These are phyloP conservation scores for Myiagra hebetior DNA, from an alignment of 2,113 vertebrate genomes.

Conservation along the genomic window DNA sequence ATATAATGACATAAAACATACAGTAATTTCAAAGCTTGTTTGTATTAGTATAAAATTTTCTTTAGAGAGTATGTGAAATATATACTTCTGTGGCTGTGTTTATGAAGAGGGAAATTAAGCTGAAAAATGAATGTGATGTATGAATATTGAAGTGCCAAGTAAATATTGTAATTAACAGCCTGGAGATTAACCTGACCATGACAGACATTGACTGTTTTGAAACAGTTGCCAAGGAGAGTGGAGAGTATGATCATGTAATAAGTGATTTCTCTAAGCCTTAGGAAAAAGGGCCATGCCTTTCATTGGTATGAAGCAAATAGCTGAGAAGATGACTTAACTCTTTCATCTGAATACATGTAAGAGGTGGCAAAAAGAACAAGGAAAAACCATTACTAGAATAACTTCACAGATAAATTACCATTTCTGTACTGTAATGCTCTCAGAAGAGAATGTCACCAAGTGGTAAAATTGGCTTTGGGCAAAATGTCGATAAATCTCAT, in stretches of 20 bases:
- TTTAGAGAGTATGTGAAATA: neutral
- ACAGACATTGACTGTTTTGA: constrained; percentile 1
- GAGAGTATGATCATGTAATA: neutral
- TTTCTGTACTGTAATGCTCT: neutral
- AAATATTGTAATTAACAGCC: neutral
- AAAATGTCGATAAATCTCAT: neutral
- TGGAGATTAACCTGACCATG: neutral
- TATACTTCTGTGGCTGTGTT: neutral
- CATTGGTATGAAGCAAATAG: constrained; percentile 11
- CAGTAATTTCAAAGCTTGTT: neutral
- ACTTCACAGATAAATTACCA: neutral
- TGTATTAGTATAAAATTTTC: neutral
- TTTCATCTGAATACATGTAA: neutral
- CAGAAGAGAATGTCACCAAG: neutral
- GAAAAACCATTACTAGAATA: neutral
- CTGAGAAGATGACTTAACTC: neutral
- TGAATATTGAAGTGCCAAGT: neutral
- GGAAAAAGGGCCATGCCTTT: neutral
- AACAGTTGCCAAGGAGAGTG: constrained; percentile 9
- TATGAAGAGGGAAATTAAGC: neutral
- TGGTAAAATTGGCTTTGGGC: neutral
- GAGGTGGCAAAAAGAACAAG: neutral
- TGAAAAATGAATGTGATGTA: neutral
- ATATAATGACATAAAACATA: neutral
- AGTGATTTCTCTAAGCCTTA: neutral